Evolutionary conservation across 1,140 invertebrate genomes (phyloP).

Genomic region (Nasonia longicornis): DNA sequence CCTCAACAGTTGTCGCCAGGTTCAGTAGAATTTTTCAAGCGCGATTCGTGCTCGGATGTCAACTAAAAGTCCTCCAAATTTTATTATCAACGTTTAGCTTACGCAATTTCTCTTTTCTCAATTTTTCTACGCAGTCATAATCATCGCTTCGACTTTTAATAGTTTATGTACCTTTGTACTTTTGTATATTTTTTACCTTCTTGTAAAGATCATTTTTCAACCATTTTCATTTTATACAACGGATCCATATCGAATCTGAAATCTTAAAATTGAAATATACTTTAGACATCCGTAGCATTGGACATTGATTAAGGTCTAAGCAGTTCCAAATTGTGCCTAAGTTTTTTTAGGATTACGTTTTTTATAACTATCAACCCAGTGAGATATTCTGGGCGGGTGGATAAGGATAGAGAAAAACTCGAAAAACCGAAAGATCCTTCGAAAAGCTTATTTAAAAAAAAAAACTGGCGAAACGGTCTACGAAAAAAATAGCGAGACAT

Average conservation of each 20-base stretch:
- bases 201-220: too few relatives aligned
- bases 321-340: constrained; percentile 70
- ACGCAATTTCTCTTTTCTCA: too few relatives aligned
- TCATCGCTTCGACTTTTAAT: too few relatives aligned
- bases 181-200: too few relatives aligned
- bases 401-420: neutral
- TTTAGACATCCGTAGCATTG: constrained; percentile 20
- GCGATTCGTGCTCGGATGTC: neutral
- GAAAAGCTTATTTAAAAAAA: neutral
- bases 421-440: neutral
- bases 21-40: constrained; percentile 57
- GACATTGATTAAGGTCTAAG: constrained; percentile 59
- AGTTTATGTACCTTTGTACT: too few relatives aligned
- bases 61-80: neutral
- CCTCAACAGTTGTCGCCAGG: constrained; percentile 48
- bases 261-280: neutral
- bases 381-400: constrained; percentile 30
- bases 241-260: too few relatives aligned
- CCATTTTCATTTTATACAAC: too few relatives aligned
- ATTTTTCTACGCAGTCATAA: too few relatives aligned
- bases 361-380: constrained; percentile 58
- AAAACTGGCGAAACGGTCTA: neutral
- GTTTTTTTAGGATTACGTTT: constrained; percentile 66
- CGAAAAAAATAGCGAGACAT: neutral
- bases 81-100: neutral